A percentile compares a stretch with the other conserved stretches of the same genome.
These are phyloP conservation scores for Hermaeophaga mercurialis DNA, from an alignment of 2,888 invertebrate species.

Conservation along the genomic window DNA sequence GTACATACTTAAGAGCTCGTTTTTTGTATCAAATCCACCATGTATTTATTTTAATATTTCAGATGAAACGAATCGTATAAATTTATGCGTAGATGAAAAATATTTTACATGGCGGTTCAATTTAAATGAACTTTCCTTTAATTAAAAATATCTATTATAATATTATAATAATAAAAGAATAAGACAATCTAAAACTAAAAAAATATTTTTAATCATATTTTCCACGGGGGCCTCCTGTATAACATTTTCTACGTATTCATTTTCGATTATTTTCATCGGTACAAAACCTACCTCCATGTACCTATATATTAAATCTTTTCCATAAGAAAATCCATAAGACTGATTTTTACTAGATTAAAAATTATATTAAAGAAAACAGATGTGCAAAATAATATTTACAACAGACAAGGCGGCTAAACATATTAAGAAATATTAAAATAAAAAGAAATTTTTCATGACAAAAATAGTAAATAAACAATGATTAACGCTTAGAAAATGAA, in stretches of 20 bases:
- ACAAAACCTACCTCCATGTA: constrained; percentile 49
- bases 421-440: too few species aligned
- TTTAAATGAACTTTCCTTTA: too few species aligned
- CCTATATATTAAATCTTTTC: constrained; percentile 43
- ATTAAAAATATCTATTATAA: too few species aligned
- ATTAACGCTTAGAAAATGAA: too few species aligned
- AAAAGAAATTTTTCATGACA: neutral
- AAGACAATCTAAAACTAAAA: too few species aligned
- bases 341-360: constrained; percentile 57
- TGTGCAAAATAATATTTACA: constrained; percentile 21
- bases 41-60: constrained; percentile 7
- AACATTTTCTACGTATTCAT: too few species aligned
- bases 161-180: too few species aligned
- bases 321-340: constrained; percentile 55
- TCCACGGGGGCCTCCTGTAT: too few species aligned
- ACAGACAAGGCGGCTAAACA: too few species aligned
- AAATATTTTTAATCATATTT: too few species aligned
- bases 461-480: neutral
- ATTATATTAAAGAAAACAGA: constrained; percentile 33
- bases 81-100: constrained; percentile 19
- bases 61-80: constrained; percentile 11
- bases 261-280: constrained; percentile 23
- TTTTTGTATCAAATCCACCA: constrained; percentile 27
- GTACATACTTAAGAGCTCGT: constrained; percentile 31
- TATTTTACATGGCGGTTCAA: too few species aligned